These are phyloP conservation scores for Natrix natrix DNA, from an alignment of 2,797 vertebrate genomes.

Conservation along the genomic window DNA sequence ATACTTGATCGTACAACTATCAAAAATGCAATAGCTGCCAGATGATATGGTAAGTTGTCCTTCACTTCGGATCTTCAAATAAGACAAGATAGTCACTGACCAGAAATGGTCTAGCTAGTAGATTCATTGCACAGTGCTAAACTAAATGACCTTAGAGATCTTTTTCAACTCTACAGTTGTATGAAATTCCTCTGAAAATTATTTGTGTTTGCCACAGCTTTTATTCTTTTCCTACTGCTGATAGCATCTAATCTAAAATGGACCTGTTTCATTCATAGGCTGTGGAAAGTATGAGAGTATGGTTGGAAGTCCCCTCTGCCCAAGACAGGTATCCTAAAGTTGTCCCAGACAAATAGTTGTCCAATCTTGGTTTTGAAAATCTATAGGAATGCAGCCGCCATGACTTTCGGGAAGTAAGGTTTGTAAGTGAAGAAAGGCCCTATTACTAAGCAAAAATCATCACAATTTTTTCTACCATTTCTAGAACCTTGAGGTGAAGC, in stretches of 20 bases:
- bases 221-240: not conserved
- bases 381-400: not conserved
- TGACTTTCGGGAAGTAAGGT: not conserved
- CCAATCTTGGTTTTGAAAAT: not conserved
- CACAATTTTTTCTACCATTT: not conserved
- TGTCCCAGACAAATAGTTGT: not conserved
- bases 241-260: not conserved
- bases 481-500: not conserved
- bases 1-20: not conserved
- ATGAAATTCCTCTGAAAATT: not conserved
- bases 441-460: not conserved
- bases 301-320: not conserved
- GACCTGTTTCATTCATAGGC: not conserved
- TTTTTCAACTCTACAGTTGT: not conserved
- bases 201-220: not conserved
- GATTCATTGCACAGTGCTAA: not conserved
- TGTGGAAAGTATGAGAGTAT: not conserved
- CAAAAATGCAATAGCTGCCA: not conserved
- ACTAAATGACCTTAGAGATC: not conserved
- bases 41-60: not conserved
- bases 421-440: not conserved
- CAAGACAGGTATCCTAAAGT: not conserved
- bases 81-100: not conserved
- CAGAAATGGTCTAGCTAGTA: not conserved
- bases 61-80: not conserved